Conservation (phyloP, 2,797 vertebrate genomes). For the Aulostomus chinensis region DNA sequence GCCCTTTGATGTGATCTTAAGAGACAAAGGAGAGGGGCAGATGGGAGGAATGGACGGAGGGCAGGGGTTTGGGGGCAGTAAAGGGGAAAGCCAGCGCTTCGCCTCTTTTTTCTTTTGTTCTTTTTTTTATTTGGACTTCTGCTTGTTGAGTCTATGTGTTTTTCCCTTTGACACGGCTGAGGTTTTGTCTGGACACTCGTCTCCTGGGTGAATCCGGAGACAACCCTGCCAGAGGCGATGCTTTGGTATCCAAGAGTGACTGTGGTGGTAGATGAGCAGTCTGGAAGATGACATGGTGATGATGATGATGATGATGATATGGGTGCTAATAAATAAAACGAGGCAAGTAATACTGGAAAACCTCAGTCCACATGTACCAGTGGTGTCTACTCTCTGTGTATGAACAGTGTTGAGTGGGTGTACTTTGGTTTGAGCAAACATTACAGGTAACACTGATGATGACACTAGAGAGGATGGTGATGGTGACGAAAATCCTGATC, state of each 20-base stretch:
- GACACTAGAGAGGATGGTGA: slow-evolving; percentile 7
- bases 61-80: slow-evolving; percentile 60
- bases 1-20: slow-evolving; percentile 72
- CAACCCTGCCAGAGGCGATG: slow-evolving; percentile 63
- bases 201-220: slow-evolving; percentile 70
- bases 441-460: not conserved
- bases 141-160: slow-evolving; percentile 20
- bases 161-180: slow-evolving; percentile 70
- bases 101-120: slow-evolving; percentile 41
- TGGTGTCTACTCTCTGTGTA: slow-evolving; percentile 27
- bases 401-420: not conserved
- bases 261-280: slow-evolving; percentile 58
- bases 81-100: slow-evolving; percentile 53
- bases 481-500: not conserved
- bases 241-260: slow-evolving; percentile 84
- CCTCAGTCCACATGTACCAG: slow-evolving; percentile 26
- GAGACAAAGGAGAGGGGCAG: slow-evolving; percentile 68
- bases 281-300: slow-evolving; percentile 49
- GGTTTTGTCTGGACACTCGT: slow-evolving; percentile 76
- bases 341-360: slow-evolving; percentile 38
- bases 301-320: no score
- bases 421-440: slow-evolving; percentile 11
- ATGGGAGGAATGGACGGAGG: slow-evolving; percentile 62
- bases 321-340: slow-evolving; percentile 59
- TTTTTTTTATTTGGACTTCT: slow-evolving; percentile 63